A percentile compares a stretch with the other conserved stretches of the same genome.
These are phyloP conservation scores for Xestia ashworthii DNA, from an alignment of 2,888 invertebrate genomes.

Conservation along the genomic window DNA sequence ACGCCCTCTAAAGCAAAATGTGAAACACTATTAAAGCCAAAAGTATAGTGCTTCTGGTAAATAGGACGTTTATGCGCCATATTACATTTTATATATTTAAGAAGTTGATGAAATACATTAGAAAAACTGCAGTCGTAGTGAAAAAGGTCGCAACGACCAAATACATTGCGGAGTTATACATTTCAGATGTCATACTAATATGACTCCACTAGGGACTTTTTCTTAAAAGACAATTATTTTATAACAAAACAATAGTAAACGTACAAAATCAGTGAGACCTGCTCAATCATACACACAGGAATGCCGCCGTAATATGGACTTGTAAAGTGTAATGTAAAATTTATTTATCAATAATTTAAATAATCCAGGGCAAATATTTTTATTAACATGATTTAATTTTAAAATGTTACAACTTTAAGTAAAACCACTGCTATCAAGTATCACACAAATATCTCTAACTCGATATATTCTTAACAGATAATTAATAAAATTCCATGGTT, in stretches of 20 bases:
- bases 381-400: conserved; percentile 66
- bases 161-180: conserved; percentile 15
- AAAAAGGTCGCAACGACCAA: conserved; percentile 39
- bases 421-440: conserved; percentile 47
- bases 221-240: conserved; percentile 45
- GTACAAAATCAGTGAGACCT: conserved; percentile 70
- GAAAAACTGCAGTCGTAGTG: conserved; percentile 37
- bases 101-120: conserved; percentile 48
- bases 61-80: conserved; percentile 37
- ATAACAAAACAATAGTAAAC: conserved; percentile 47
- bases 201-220: conserved; percentile 29
- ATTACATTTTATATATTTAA: conserved; percentile 42
- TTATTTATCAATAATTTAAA: conserved; percentile 54
- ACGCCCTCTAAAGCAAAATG: conserved; percentile 51
- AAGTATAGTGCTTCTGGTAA: conserved; percentile 45
- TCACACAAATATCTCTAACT: conserved; percentile 38
- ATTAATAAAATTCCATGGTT: conserved; percentile 42
- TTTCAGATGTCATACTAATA: conserved; percentile 18
- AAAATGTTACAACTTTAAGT: conserved; percentile 50
- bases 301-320: conserved; percentile 67
- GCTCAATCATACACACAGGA: conserved; percentile 74
- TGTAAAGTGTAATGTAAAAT: conserved; percentile 39
- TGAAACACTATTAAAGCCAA: conserved; percentile 57
- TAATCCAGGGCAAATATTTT: conserved; percentile 49
- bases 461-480: conserved; percentile 20